These are phyloP conservation scores for Pissodes strobi DNA, from an alignment of 1,140 invertebrate species.

Conservation along the genomic window DNA sequence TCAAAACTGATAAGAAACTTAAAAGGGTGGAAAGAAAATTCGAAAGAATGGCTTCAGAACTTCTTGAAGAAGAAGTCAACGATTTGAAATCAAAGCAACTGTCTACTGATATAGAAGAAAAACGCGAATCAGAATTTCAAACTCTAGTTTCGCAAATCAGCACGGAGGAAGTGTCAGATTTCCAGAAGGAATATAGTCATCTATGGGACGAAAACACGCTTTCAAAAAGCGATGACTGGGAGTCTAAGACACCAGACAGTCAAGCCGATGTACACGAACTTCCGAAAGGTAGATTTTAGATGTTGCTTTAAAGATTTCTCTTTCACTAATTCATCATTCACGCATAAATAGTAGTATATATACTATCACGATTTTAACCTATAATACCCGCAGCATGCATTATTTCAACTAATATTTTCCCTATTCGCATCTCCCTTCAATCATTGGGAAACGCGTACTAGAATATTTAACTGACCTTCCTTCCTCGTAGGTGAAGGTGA, in stretches of 20 bases:
- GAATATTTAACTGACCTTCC: slow-evolving; percentile 26
- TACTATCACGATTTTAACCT: slow-evolving; percentile 29
- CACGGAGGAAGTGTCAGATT: slow-evolving; percentile 58
- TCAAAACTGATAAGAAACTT: slow-evolving; percentile 53
- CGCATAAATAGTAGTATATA: slow-evolving; percentile 29
- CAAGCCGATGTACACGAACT: slow-evolving; percentile 54
- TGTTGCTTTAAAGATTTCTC: slow-evolving; percentile 36
- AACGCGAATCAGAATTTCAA: slow-evolving; percentile 59
- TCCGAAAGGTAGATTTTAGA: slow-evolving; percentile 56
- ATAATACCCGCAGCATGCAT: slow-evolving; percentile 25
- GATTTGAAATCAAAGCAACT: slow-evolving; percentile 48
- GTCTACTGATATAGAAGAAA: slow-evolving; percentile 52
- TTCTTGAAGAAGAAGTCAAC: slow-evolving; percentile 46
- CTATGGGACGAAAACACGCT: slow-evolving; percentile 58
- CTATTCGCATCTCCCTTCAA: slow-evolving; percentile 2
- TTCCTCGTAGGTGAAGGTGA: slow-evolving; percentile 54
- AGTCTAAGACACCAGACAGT: slow-evolving; percentile 56
- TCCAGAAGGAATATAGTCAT: slow-evolving; percentile 55
- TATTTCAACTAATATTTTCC: slow-evolving; percentile 11
- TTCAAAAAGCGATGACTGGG: slow-evolving; percentile 56
- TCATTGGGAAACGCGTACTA: slow-evolving; percentile 14
- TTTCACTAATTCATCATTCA: slow-evolving; percentile 42
- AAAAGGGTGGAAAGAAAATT: slow-evolving; percentile 63
- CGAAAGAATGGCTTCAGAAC: slow-evolving; percentile 61
- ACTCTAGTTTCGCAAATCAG: slow-evolving; percentile 58